Evolutionary conservation across 2,113 vertebrate genomes (phyloP).

Genomic region (Pygoscelis adeliae): DNA sequence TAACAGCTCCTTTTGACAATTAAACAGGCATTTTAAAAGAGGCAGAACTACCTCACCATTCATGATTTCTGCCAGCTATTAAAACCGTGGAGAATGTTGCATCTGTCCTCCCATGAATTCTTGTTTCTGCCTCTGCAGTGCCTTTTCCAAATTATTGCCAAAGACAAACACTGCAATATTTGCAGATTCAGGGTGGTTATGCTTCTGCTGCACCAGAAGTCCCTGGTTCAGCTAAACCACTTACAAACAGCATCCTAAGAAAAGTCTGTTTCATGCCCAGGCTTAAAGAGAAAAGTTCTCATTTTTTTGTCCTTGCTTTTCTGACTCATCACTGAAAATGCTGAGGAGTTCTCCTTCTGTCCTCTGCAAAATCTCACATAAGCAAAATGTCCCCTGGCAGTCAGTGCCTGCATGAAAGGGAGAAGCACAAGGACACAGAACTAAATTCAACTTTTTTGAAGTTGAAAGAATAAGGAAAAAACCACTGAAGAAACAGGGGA

Average conservation of each 20-base stretch:
- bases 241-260: not conserved
- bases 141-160: not conserved
- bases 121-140: not conserved
- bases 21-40: not conserved
- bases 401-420: not conserved
- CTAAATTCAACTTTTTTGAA: not conserved
- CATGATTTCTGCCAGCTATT: not conserved
- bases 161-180: slow-evolving; percentile 22
- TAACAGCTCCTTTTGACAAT: not conserved
- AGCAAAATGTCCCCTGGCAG: not conserved
- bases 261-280: not conserved
- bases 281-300: not conserved
- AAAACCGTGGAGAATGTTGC: not conserved
- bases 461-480: not conserved
- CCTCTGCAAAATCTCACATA: not conserved
- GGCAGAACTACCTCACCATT: not conserved
- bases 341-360: not conserved
- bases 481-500: not conserved
- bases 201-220: not conserved
- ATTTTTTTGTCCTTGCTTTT: not conserved
- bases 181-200: not conserved
- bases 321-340: not conserved
- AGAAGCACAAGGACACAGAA: not conserved
- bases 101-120: not conserved
- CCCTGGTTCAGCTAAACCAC: not conserved